Base-by-base conservation (phyloP, 2,797 vertebrate species). In the Taenioides sp. region DNA sequence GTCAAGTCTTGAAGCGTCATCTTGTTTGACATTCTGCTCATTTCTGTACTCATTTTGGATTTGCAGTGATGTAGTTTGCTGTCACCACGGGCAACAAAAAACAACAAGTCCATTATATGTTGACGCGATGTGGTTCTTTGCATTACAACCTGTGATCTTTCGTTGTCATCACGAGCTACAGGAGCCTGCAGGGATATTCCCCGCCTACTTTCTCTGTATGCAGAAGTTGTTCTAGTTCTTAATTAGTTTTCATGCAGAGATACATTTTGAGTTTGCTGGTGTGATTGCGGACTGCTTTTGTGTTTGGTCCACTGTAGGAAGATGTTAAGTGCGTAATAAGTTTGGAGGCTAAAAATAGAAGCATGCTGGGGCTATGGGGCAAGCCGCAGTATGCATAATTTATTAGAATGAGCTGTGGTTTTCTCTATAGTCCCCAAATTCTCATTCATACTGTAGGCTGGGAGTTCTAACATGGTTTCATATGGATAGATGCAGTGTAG, bases 311-410 rank as follows among this genome's bases (percentile, higher is more conserved):
- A 7, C 84, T 67, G 65, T 78, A 71, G 37, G 80, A 72, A 85
- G 73, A 87, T 64, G 75, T 85, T 73, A 84, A 84, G 78, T 78
- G 78, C 73, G 76, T 87, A 62, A 37, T 66, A 49, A 80, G 76
- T 78, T 64, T 76, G 60, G 76, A 72, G 43, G 12, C 71, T 91
- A 87, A 83, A 90, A 87, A 92, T 89, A 87, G 88, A 82, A 47
- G 18, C 37, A 76, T 59, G 79, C 75, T 12, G 61, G 50, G 71
- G 85, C 82, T 68, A 62, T 71, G 80, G 80, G 86, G 87, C 74
- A 70, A 71, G 80, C 69, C 67, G 67, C 78, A 76, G 70, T 72
- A 64, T 87, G 77, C 75, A 87, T 83, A 81, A 87, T 81, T 70
- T 78, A 80, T 86, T 76, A 69, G 52, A 34, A 64, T 58, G 73